Evolutionary conservation across 1,140 invertebrate genomes (phyloP).

Genomic region (Theocolax elegans): DNA sequence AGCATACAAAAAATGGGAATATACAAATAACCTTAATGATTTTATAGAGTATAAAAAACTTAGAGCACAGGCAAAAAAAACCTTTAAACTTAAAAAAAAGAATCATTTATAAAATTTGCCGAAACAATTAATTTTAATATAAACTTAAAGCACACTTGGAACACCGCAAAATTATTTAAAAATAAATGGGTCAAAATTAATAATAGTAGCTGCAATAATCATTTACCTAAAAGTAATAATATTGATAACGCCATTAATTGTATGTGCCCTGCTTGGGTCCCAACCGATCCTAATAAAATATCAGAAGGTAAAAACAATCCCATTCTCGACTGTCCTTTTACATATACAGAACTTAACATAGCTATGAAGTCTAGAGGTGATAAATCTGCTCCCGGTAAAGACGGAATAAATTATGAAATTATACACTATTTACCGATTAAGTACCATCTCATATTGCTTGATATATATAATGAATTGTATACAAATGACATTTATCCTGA

Average conservation of each 20-base stretch:
- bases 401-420: no score
- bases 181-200: slow-evolving; percentile 27
- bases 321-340: slow-evolving; percentile 1
- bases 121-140: slow-evolving; percentile 8
- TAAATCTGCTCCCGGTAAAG: no score
- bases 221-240: neutral
- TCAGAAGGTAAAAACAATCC: neutral
- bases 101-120: slow-evolving; percentile 15
- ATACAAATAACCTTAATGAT: slow-evolving; percentile 9
- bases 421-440: no score
- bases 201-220: neutral
- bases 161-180: slow-evolving; percentile 26
- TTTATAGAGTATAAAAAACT: slow-evolving; percentile 37
- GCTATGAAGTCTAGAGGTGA: no score
- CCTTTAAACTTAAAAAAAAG: slow-evolving; percentile 38
- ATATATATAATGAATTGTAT: no score
- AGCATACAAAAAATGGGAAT: slow-evolving; percentile 39
- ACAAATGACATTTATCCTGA: slow-evolving; percentile 8
- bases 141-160: slow-evolving; percentile 10
- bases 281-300: neutral
- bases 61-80: slow-evolving; percentile 6
- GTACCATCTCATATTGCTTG: no score
- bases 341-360: neutral
- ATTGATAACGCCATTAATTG: neutral
- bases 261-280: neutral